A percentile compares a stretch with the other conserved stretches of the same genome.
These are phyloP conservation scores for Ostrea denselamellosa DNA, from an alignment of 1,140 invertebrate genomes.

Conservation along the genomic window DNA sequence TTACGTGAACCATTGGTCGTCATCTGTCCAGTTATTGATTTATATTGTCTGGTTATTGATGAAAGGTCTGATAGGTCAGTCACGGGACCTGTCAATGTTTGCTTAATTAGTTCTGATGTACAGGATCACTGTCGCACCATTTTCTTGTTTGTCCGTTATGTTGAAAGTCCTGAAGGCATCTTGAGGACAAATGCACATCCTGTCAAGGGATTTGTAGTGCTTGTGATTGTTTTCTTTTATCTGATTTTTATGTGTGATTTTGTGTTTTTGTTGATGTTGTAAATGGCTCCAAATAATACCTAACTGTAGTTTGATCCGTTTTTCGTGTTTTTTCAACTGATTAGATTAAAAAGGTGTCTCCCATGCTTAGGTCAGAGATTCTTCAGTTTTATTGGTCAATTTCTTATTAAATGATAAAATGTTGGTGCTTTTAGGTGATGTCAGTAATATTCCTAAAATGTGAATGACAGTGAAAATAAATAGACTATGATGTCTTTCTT, in stretches of 20 bases:
- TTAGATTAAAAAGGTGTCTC: conserved; percentile 31
- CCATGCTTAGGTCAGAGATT: not conserved
- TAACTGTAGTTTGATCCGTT: conserved; percentile 33
- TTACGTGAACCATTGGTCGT: conserved; percentile 11
- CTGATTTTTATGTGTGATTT: conserved; percentile 40
- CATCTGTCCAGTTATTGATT: conserved; percentile 42
- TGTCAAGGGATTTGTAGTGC: not conserved
- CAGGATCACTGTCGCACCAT: not conserved
- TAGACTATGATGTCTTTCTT: not conserved
- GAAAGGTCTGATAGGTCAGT: conserved; percentile 8
- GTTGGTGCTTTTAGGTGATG: not conserved
- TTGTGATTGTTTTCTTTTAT: not conserved
- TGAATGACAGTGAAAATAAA: conserved; percentile 20
- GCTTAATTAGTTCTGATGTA: conserved; percentile 32
- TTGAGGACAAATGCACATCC: conserved; percentile 8
- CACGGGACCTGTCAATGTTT: conserved; percentile 41
- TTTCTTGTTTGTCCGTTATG: not conserved
- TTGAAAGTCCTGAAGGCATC: conserved; percentile 27
- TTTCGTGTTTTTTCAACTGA: conserved; percentile 17
- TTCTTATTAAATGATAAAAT: not conserved
- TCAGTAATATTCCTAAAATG: not conserved
- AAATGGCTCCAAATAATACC: not conserved
- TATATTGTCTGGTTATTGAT: conserved; percentile 42
- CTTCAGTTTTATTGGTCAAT: not conserved
- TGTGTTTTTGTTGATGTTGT: conserved; percentile 39